Percentiles rank a stretch among this genome's conserved stretches.
These are phyloP conservation scores for Amblyjoppa fuscipennis DNA, from an alignment of 2,888 invertebrate species.

Conservation along the genomic window DNA sequence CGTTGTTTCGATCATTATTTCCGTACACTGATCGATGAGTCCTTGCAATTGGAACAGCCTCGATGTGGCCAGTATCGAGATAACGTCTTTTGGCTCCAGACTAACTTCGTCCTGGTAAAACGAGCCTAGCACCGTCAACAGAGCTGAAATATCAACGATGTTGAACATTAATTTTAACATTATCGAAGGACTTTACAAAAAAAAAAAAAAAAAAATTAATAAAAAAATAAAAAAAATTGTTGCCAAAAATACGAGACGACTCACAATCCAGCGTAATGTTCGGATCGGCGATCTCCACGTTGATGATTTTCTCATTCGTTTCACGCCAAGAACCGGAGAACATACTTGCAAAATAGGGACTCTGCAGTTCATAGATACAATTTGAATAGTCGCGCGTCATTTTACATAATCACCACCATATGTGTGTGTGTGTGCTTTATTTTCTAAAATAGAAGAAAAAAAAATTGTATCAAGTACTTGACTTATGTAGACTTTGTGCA, in stretches of 20 bases:
- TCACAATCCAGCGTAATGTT: constrained; percentile 90
- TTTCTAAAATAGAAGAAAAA: constrained; percentile 3
- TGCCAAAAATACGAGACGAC: constrained; percentile 66
- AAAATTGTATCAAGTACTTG: constrained; percentile 84
- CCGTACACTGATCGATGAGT: constrained; percentile 90
- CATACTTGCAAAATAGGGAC: constrained; percentile 93
- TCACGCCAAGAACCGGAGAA: constrained; percentile 93
- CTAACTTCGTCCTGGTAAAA: constrained; percentile 91
- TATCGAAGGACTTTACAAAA: not conserved
- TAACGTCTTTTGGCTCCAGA: constrained; percentile 89
- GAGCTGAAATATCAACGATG: constrained; percentile 86
- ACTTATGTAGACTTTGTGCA: constrained; percentile 92
- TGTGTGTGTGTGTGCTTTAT: constrained; percentile 6
- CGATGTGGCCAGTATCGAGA: constrained; percentile 90
- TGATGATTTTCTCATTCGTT: constrained; percentile 88
- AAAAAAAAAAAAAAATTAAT: constrained; percentile 14
- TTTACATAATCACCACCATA: constrained; percentile 35
- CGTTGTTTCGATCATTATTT: constrained; percentile 91
- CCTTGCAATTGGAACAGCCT: constrained; percentile 91
- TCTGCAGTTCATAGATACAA: constrained; percentile 84
- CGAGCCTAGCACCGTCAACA: constrained; percentile 91
- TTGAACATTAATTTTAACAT: constrained; percentile 36
- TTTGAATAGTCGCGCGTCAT: constrained; percentile 15
- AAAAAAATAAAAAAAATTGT: not conserved
- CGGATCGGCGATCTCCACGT: constrained; percentile 90